Base-by-base conservation (phyloP, 2,113 vertebrate genomes). In the Phaetusa simplex region DNA sequence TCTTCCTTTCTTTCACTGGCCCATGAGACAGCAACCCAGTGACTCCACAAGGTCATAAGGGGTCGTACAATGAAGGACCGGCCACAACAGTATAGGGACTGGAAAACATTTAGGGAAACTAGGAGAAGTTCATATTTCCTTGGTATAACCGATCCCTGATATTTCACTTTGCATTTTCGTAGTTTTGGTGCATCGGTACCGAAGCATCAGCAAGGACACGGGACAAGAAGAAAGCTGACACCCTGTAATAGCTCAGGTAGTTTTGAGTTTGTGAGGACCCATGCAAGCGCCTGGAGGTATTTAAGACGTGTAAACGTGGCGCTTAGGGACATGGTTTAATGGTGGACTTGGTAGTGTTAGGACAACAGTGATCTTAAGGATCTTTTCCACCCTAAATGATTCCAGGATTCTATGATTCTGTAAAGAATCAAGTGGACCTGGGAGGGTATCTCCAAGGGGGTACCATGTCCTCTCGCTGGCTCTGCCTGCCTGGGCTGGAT, bases 291-390 rank as follows among this genome's bases (percentile, higher is more conserved):
- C 38, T 27, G 56, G n/a, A 24, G 49, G 13, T 59, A 47, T 47
- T 58, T 23, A 29, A 29, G 62, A 40, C 0, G 0, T 27, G 36
- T 5, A 10, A 32, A 9, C 2, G 8, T 13, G n/a, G 7, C 2
- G 1, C 36, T 5, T 58, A 36, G 71, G 67, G 53, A n/a, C 47
- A 27, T 7, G 23, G 24, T 45, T 81, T 49, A 24, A 34, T 5
- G 64, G 24, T 42, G 66, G 22, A 38, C 22, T 43, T 78, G 79
- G 55, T 32, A 72, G 36, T 9, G 36, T 55, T 16, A 6, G 21
- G 45, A 40, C 40, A 5, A 32, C 1, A 15, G 49, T 11, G 45
- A 50, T 6, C 80, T 13, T 4, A 27, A 66, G 21, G 14, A 9
- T 18, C 47, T 83, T 72, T 42, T 81, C 64, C 64, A 47, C 7